Evolutionary conservation across 1,140 invertebrate genomes (phyloP).

Genomic region (Diabrotica undecimpunctata): DNA sequence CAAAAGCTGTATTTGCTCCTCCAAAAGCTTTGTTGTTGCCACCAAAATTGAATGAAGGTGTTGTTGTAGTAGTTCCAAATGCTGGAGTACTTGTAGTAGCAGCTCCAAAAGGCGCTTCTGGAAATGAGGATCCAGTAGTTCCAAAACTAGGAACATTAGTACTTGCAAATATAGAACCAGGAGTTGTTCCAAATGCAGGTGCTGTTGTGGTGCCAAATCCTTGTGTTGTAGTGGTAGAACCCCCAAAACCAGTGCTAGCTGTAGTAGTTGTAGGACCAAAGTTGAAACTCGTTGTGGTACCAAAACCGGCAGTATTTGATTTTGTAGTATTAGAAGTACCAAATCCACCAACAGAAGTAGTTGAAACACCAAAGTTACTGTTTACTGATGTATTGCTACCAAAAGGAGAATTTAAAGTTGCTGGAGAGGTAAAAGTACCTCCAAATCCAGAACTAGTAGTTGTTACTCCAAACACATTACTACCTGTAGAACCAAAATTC

Average conservation of each 20-base stretch:
- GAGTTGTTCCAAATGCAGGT: slow-evolving; percentile 1
- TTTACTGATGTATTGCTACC: slow-evolving; percentile 1
- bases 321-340: not conserved
- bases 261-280: slow-evolving; percentile 5
- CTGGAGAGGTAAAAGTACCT: not conserved
- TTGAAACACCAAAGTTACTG: not conserved
- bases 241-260: not conserved
- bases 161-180: not conserved
- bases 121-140: not conserved
- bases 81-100: not conserved
- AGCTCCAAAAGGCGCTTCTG: too few species aligned
- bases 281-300: not conserved
- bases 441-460: slow-evolving; percentile 1
- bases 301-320: not conserved
- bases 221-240: not conserved
- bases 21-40: not conserved
- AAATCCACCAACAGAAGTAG: slow-evolving; percentile 9
- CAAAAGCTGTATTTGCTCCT: not conserved
- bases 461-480: not conserved
- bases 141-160: slow-evolving; percentile 4
- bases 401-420: not conserved
- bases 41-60: slow-evolving; percentile 9
- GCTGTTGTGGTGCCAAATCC: not conserved
- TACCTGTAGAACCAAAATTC: not conserved
- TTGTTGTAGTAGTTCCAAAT: not conserved